Percentiles rank a stretch among this genome's conserved stretches.
Evolutionary conservation across 2,113 vertebrate genomes (phyloP).

Genomic region (Corythoichthys intestinalis): DNA sequence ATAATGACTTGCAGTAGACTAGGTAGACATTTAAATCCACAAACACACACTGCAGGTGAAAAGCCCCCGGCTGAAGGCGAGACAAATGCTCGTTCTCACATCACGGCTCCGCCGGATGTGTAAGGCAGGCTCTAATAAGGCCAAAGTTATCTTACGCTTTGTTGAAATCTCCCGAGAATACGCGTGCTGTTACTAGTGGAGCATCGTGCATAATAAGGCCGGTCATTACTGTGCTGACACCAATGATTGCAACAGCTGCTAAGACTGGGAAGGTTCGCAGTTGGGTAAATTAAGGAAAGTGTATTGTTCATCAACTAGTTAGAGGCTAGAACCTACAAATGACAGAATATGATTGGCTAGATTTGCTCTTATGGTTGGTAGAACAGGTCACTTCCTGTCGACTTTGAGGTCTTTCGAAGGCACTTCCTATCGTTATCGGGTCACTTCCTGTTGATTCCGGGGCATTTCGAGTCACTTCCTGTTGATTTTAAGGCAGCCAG

Average conservation of each 20-base stretch:
- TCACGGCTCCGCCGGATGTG: conserved; percentile 9
- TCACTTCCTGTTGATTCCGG: too few species aligned
- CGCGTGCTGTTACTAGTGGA: not conserved
- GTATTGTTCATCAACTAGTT: not conserved
- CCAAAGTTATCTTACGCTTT: conserved; percentile 24
- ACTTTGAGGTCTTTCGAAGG: too few species aligned
- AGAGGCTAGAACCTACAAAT: not conserved
- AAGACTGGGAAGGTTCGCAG: not conserved
- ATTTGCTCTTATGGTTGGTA: too few species aligned
- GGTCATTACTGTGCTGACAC: conserved; percentile 1
- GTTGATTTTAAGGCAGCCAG: too few species aligned
- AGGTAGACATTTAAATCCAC: conserved; percentile 11
- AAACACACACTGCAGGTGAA: conserved; percentile 30
- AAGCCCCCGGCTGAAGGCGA: conserved; percentile 22
- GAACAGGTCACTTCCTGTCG: too few species aligned
- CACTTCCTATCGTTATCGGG: too few species aligned
- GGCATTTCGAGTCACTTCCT: too few species aligned
- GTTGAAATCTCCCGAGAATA: conserved; percentile 29
- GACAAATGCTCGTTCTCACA: conserved; percentile 27
- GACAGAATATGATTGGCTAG: not conserved
- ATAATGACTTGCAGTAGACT: conserved; percentile 60
- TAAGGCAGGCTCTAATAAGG: conserved; percentile 40
- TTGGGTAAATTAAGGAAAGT: not conserved
- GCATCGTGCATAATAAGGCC: not conserved
- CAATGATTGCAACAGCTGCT: conserved; percentile 2